These are phyloP conservation scores for Kuschelorhynchus macadamiae DNA, from an alignment of 2,888 invertebrate genomes.

Conservation along the genomic window DNA sequence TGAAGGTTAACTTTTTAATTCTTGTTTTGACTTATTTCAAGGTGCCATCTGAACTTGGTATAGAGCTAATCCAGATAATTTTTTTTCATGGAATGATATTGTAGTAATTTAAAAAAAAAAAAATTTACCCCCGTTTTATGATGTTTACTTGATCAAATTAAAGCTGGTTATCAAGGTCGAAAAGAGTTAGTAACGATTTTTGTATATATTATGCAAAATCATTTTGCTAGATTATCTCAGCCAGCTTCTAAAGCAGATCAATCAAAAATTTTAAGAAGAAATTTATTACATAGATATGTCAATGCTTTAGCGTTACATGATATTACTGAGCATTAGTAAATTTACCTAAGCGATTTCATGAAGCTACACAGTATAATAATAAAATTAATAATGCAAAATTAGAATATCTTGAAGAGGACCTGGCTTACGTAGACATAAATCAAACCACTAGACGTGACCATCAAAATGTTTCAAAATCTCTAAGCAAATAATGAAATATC, in stretches of 20 bases:
- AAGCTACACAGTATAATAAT: slow-evolving; percentile 1
- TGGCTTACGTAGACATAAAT: background rate
- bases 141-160: background rate
- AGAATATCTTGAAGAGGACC: background rate
- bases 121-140: background rate
- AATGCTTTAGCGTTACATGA: background rate
- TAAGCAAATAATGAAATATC: too few species aligned
- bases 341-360: background rate
- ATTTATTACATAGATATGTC: background rate
- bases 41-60: background rate
- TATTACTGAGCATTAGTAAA: background rate
- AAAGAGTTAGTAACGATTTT: background rate
- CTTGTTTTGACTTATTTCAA: background rate
- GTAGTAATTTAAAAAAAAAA: background rate
- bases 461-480: too few species aligned
- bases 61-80: background rate
- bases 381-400: background rate
- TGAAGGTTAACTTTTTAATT: background rate
- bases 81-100: background rate
- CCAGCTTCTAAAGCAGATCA: background rate
- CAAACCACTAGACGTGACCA: too few species aligned
- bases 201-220: background rate
- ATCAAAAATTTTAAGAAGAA: background rate
- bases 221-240: background rate
- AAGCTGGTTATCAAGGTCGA: background rate